phyloP scores from a whole-genome alignment of 2,888 invertebrate species.

The Melinaea menophilus region DNA sequence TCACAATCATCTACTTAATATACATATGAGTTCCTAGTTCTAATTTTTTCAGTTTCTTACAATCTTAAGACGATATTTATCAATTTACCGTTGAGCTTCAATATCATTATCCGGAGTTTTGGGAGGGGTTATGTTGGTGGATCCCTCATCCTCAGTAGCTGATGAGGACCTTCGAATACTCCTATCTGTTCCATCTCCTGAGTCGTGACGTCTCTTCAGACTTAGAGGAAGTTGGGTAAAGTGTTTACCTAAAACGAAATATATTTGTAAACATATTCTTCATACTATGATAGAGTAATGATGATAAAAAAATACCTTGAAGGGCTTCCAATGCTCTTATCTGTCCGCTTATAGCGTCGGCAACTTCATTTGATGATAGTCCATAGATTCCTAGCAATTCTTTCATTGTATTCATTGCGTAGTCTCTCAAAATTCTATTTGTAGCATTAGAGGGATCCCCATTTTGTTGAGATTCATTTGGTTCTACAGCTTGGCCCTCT shows the following conservation, averaged over 20 bases:
- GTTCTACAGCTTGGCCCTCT: slow-evolving; percentile 58
- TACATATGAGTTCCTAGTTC: too few relatives aligned
- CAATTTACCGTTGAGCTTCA: slow-evolving; percentile 62
- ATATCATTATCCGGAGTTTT: slow-evolving; percentile 73
- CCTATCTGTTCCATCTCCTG: slow-evolving; percentile 62
- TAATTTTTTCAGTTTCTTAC: neutral
- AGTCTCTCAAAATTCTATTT: slow-evolving; percentile 83
- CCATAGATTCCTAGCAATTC: slow-evolving; percentile 87
- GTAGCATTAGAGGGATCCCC: slow-evolving; percentile 70
- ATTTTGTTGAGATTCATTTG: slow-evolving; percentile 58
- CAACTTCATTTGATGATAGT: slow-evolving; percentile 82
- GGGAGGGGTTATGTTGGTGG: slow-evolving; percentile 72
- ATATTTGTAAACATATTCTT: neutral
- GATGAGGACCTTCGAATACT: slow-evolving; percentile 66
- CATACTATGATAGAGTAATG: slow-evolving; percentile 4
- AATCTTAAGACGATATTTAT: neutral
- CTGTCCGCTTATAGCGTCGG: slow-evolving; percentile 83
- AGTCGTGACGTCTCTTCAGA: slow-evolving; percentile 66
- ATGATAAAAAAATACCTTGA: slow-evolving; percentile 70
- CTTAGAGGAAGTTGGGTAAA: slow-evolving; percentile 68
- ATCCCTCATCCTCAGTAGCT: slow-evolving; percentile 72
- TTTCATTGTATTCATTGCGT: slow-evolving; percentile 88
- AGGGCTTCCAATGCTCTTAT: slow-evolving; percentile 83
- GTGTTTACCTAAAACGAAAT: slow-evolving; percentile 56
- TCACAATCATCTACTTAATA: too few relatives aligned